Evolutionary conservation across 1,140 invertebrate genomes (phyloP), one percentile per base, ranked within the genome.

Genomic region (Drosophila sechellia): DNA sequence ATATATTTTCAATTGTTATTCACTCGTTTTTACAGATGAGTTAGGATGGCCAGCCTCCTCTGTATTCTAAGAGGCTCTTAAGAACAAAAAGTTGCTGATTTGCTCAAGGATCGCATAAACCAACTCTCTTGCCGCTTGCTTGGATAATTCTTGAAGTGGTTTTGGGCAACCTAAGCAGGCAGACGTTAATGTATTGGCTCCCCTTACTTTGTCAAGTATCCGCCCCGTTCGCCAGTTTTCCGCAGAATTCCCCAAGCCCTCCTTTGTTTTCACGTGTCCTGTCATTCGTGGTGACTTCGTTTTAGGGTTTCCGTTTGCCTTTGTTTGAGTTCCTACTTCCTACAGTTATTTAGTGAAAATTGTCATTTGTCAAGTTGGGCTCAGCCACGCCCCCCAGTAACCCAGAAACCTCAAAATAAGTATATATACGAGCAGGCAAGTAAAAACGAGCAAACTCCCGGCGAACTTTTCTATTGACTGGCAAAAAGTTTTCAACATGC

Each of bases 391-490:
- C 63, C 56, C 34, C 46, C 31, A 31, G 42, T 45, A 66, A 20
- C 70, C 69, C 66, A 70, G 65, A 70, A 70, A 70, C 68, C 68
- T 70, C 68, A 70, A 70, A 56, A 55, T 40, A 56, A 42, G 31
- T 31, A 12, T 40, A 56, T 49, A 39, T 31, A 12, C 12, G 22
- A 11, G 1, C 8, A 17, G n/a, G 22, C 3, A 11, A 31, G 15
- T 12, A 63, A 64, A 37, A 46, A 4, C n/a, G 10, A 22, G 63
- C 43, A 52, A 53, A 43, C 40, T 40, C 35, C 31, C 43, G 78
- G 58, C 48, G 42, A 87, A 87, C 81, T 85, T 87, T 85, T 80
- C 74, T 75, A 85, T 87, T 74, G 70, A 87, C 64, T 87, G 83
- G 42, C 57, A 49, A 75, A 85, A 76, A 87, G 63, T 81, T 85